Base-by-base conservation (phyloP, 2,113 vertebrate genomes). In the Mungos mungo region DNA sequence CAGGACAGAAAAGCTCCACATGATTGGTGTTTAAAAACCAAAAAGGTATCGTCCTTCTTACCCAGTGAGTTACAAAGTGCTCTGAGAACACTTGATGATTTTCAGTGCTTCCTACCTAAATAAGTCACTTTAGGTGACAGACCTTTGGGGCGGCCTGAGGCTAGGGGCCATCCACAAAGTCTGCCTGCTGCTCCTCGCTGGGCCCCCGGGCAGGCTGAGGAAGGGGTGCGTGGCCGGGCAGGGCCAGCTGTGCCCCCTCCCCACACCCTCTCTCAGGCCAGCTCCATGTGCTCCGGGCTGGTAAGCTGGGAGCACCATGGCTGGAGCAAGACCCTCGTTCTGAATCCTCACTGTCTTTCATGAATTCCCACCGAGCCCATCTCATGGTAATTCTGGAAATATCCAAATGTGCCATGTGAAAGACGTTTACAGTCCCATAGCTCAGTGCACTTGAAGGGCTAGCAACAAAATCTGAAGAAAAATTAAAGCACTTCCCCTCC, bases 401-500 rank as follows among this genome's bases (percentile, higher is more conserved):
- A 50, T 63, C 94, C 92, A 63, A n/a, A 50, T 97, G 83, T 76
- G 77, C 98, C 92, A 63, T n/a, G 63, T 90, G 95, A 95, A 86
- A 57, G 96, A 96, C 85, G 33, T 18, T 52, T 41, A 80, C 77
- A 97, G 74, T 90, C 95, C 88, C 82, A 21, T 10, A 96, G 92
- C 98, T 98, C 96, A 97, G 98, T 97, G 96, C 96, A 97, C 97
- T 95, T 95, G 96, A 98, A 97, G 98, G 95, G 97, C 97, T 97
- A 96, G 97, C 95, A 97, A 97, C 97, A 98, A 88, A 74, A 88
- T 77, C 82, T 84, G 65, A 96, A 96, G 88, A 93, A 82, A 97
- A 96, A 77, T 84, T 77, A 97, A 98, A 96, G 92, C 95, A 87
- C 76, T 69, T 90, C 88, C 93, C 92, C 95, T 88, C 92, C 97